Conservation (phyloP, 2,113 vertebrate genomes). For the Bucco capensis region DNA sequence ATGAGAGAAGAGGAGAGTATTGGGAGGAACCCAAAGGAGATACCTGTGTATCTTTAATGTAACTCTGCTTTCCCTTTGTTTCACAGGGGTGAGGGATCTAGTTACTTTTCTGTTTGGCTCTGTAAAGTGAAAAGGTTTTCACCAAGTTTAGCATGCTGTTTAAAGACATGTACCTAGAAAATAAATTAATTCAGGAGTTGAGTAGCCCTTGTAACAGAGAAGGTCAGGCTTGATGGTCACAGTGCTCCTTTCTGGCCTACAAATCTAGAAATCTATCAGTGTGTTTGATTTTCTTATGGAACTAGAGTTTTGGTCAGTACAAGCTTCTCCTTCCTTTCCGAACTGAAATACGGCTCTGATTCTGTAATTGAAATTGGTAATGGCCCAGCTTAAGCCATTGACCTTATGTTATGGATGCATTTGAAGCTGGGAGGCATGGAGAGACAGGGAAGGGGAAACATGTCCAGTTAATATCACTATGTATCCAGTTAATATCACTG, state of each 20-base stretch:
- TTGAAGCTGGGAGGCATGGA: rapidly evolving
- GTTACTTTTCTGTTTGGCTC: not conserved
- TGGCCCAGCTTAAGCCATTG: not conserved
- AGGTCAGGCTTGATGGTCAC: rapidly evolving
- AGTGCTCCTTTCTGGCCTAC: not conserved
- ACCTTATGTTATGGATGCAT: not conserved
- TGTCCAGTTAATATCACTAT: not conserved
- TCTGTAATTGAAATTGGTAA: not conserved
- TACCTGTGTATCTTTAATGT: not conserved
- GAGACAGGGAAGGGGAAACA: not conserved
- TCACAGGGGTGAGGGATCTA: not conserved
- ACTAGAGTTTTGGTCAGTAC: not conserved
- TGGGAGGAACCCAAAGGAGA: not conserved
- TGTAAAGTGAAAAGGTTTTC: not conserved
- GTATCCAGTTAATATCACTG: no score
- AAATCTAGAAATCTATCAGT: not conserved
- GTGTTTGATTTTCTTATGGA: not conserved
- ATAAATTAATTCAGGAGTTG: not conserved
- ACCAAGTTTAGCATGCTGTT: not conserved
- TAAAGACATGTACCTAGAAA: not conserved
- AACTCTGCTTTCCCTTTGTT: not conserved
- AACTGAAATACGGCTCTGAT: not conserved
- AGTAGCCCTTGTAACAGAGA: not conserved
- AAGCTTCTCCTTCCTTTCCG: not conserved
- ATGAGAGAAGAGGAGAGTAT: not conserved